These are phyloP conservation scores for Tyrannus savana DNA, from an alignment of 2,113 vertebrate species.

Conservation along the genomic window DNA sequence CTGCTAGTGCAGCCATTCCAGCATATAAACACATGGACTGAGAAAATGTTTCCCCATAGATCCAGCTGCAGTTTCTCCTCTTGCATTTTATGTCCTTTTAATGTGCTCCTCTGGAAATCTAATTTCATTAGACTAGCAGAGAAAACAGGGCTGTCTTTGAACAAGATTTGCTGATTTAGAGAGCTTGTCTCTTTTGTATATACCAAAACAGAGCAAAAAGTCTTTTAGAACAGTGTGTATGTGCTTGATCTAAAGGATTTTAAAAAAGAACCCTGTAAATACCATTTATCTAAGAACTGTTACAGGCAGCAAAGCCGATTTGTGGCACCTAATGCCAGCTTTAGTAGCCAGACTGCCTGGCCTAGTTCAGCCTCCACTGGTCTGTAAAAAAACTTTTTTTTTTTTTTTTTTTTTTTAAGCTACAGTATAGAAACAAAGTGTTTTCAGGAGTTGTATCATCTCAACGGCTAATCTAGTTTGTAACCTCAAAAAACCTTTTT, in stretches of 20 bases:
- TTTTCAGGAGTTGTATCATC: not conserved
- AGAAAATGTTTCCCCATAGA: not conserved
- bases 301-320: not conserved
- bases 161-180: not conserved
- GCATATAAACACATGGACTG: not conserved
- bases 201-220: not conserved
- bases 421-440: not conserved
- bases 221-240: not conserved
- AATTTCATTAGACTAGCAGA: not conserved
- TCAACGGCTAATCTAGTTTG: not conserved
- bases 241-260: not conserved
- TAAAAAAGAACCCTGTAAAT: not conserved
- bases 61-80: not conserved
- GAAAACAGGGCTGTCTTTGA: not conserved
- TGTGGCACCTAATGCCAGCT: not conserved
- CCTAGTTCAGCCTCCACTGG: not conserved
- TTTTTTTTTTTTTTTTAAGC: not conserved
- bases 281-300: not conserved
- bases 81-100: not conserved
- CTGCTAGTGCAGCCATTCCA: not conserved
- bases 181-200: not conserved
- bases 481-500: not conserved
- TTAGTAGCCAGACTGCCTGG: not conserved
- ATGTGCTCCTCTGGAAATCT: not conserved
- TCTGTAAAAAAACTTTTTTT: not conserved